Evolutionary conservation across 2,113 vertebrate genomes (phyloP).

Genomic region (Epinephelus moara): DNA sequence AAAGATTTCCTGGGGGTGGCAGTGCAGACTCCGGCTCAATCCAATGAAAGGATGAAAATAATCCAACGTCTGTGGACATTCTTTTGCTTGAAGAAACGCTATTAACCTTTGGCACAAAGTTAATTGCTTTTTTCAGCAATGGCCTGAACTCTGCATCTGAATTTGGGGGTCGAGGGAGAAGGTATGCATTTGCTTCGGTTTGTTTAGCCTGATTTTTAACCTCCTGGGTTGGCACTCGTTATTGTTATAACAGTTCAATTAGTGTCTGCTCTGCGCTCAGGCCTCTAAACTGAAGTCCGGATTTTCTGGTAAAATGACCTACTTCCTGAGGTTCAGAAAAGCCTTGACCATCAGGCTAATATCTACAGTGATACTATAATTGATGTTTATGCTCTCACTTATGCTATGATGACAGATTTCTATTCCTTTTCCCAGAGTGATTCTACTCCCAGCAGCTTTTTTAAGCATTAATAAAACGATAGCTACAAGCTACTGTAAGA

Average conservation of each 20-base stretch:
- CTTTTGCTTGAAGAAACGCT: slow-evolving; percentile 66
- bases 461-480: slow-evolving; percentile 11
- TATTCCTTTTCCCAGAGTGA: slow-evolving; percentile 22
- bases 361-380: slow-evolving; percentile 1
- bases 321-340: slow-evolving; percentile 3
- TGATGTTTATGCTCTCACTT: background rate
- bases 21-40: slow-evolving; percentile 77
- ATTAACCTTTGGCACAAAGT: slow-evolving; percentile 80
- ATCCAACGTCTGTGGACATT: slow-evolving; percentile 62
- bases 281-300: slow-evolving; percentile 25
- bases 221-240: slow-evolving; percentile 36
- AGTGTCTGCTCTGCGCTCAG: background rate
- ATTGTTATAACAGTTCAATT: slow-evolving; percentile 36
- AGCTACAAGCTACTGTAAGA: slow-evolving; percentile 30
- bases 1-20: slow-evolving; percentile 77
- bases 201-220: slow-evolving; percentile 61
- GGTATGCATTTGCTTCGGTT: slow-evolving; percentile 46
- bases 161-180: slow-evolving; percentile 48
- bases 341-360: slow-evolving; percentile 11
- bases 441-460: slow-evolving; percentile 6
- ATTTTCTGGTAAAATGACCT: slow-evolving; percentile 31
- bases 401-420: slow-evolving; percentile 11
- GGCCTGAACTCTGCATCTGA: slow-evolving; percentile 55
- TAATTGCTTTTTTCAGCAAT: slow-evolving; percentile 74
- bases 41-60: slow-evolving; percentile 63